phyloP scores from a whole-genome alignment of 2,888 invertebrate genomes.

The Stenodema calcarata region DNA sequence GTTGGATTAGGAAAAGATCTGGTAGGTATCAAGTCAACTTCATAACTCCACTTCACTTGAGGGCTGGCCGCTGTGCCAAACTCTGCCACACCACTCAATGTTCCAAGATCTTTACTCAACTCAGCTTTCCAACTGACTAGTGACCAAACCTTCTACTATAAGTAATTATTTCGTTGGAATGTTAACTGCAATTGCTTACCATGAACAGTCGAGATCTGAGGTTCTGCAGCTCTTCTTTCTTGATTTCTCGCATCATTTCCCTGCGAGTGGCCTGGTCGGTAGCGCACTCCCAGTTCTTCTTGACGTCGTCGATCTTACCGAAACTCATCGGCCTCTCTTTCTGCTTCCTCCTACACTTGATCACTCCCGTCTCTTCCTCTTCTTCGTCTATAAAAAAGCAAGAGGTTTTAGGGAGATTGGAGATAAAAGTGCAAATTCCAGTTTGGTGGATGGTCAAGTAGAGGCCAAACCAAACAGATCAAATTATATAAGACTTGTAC shows the following conservation, averaged over 20 bases:
- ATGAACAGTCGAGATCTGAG: constrained; percentile 84
- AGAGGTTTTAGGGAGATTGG: neutral
- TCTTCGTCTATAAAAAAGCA: constrained; percentile 62
- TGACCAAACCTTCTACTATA: no score
- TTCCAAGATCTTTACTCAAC: no score
- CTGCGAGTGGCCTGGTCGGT: constrained; percentile 62
- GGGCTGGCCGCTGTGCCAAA: no score
- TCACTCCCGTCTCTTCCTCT: constrained; percentile 63
- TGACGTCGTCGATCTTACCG: constrained; percentile 83
- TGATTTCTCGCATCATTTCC: constrained; percentile 76
- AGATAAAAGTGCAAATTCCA: neutral
- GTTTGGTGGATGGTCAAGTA: no score
- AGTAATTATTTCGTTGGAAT: no score
- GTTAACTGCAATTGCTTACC: no score
- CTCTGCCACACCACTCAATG: no score
- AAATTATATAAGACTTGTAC: no score
- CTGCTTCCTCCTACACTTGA: constrained; percentile 54
- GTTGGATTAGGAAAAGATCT: no score
- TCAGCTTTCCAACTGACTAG: neutral
- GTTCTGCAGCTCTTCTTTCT: constrained; percentile 87
- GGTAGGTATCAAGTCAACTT: no score
- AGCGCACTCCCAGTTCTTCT: constrained; percentile 77
- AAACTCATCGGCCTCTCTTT: constrained; percentile 78
- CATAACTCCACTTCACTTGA: no score
- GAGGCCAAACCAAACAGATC: no score